phyloP scores from a whole-genome alignment of 2,888 invertebrate genomes.

The Clivina fossor region DNA sequence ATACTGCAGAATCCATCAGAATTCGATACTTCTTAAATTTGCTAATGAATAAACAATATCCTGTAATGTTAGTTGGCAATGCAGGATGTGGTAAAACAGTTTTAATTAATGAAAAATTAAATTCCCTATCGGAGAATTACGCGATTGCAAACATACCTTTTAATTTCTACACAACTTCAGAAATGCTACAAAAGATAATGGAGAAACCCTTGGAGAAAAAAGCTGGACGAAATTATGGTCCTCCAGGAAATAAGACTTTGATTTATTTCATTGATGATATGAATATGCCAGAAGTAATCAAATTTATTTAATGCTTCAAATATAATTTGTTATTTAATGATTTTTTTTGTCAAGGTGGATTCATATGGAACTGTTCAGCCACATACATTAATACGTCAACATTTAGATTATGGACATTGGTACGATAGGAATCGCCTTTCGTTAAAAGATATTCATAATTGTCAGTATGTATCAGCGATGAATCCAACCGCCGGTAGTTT shows the following conservation, averaged over 20 bases:
- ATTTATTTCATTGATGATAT: constrained; percentile 96
- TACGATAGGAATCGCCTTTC: constrained; percentile 79
- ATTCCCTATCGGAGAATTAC: constrained; percentile 79
- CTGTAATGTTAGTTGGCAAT: constrained; percentile 92
- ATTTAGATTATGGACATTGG: constrained; percentile 96
- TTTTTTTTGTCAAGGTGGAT: constrained; percentile 57
- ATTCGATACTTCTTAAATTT: constrained; percentile 87
- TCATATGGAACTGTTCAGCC: constrained; percentile 94
- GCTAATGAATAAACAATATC: constrained; percentile 83
- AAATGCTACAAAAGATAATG: constrained; percentile 89
- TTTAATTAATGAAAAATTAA: constrained; percentile 70
- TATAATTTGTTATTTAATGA: neutral
- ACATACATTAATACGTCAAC: constrained; percentile 92
- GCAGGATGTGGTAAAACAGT: constrained; percentile 95
- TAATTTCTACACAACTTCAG: constrained; percentile 94
- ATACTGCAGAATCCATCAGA: constrained; percentile 90
- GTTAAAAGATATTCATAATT: constrained; percentile 93
- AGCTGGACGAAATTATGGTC: constrained; percentile 92
- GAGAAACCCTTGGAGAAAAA: constrained; percentile 96
- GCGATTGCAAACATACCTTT: constrained; percentile 91
- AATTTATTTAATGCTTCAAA: neutral
- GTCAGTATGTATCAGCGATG: constrained; percentile 97
- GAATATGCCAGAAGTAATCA: constrained; percentile 93
- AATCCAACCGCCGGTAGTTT: constrained; percentile 98
- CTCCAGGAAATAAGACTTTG: constrained; percentile 90